Conservation (phyloP, 2,797 vertebrate genomes). For the Intellagama lesueurii region DNA sequence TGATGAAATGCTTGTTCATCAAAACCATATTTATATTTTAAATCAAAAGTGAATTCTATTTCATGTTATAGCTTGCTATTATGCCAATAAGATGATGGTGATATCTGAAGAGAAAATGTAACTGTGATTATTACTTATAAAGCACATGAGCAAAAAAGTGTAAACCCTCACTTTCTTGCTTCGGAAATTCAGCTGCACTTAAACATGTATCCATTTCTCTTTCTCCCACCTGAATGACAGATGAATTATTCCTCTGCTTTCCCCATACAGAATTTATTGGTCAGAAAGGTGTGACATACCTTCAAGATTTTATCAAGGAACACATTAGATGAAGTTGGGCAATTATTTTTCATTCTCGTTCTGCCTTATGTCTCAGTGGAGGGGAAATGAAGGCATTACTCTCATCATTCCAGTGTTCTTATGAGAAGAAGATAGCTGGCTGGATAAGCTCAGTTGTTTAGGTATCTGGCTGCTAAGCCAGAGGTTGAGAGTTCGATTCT, state of each 20-base stretch:
- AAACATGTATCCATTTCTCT: not conserved
- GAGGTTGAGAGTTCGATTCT: too few relatives aligned
- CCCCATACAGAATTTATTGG: not conserved
- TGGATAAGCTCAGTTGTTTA: too few relatives aligned
- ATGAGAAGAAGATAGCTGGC: not conserved
- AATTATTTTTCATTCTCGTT: not conserved
- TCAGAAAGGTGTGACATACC: not conserved
- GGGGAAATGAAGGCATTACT: not conserved
- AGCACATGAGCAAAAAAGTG: not conserved
- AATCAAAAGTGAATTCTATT: not conserved
- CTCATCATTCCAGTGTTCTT: not conserved
- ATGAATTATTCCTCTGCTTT: not conserved
- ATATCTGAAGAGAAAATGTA: not conserved
- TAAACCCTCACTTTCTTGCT: not conserved
- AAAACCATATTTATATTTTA: not conserved
- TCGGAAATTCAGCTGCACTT: slow-evolving; percentile 1
- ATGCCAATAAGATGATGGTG: not conserved
- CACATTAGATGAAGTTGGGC: not conserved
- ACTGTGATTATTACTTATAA: not conserved
- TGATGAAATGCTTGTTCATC: not conserved
- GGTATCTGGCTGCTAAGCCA: too few relatives aligned
- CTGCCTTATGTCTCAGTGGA: not conserved
- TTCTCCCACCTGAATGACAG: not conserved
- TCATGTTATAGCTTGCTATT: not conserved
- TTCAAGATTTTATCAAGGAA: not conserved